Evolutionary conservation across 1,140 invertebrate genomes (phyloP).

Genomic region (Drosophila bipectinata): DNA sequence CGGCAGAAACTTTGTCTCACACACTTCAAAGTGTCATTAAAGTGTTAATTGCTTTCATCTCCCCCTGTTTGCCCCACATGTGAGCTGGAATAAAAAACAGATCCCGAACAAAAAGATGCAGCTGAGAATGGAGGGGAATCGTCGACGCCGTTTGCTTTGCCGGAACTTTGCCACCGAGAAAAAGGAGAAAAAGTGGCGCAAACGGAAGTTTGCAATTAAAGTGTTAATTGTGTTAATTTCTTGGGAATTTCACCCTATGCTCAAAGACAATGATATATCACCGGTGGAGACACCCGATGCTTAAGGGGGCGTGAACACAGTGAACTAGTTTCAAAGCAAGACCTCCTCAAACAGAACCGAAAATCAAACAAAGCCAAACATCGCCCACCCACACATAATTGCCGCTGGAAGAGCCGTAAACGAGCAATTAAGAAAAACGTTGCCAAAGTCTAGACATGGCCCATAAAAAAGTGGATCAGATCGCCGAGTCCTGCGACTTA

Average conservation of each 20-base stretch:
- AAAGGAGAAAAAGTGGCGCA: slow-evolving; percentile 58
- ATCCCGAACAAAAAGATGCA: slow-evolving; percentile 48
- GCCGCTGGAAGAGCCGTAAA: slow-evolving; percentile 48
- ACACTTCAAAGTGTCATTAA: slow-evolving; percentile 78
- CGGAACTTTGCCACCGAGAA: slow-evolving; percentile 62
- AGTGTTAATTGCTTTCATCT: slow-evolving; percentile 79
- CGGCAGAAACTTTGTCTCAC: slow-evolving; percentile 58
- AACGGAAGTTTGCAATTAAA: slow-evolving; percentile 79
- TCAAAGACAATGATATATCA: slow-evolving; percentile 20
- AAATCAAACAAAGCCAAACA: slow-evolving; percentile 38
- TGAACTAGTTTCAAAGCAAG: slow-evolving; percentile 23
- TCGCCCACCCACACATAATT: slow-evolving; percentile 31
- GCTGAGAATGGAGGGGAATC: slow-evolving; percentile 6
- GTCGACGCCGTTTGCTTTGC: slow-evolving; percentile 40
- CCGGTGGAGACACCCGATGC: neutral
- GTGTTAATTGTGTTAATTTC: slow-evolving; percentile 81
- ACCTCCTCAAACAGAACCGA: slow-evolving; percentile 10
- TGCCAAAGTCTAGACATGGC: slow-evolving; percentile 59
- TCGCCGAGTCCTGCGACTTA: slow-evolving; percentile 34
- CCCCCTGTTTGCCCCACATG: slow-evolving; percentile 5
- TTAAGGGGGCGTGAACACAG: slow-evolving; percentile 6
- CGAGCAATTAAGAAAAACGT: slow-evolving; percentile 63
- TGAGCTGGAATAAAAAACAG: slow-evolving; percentile 35
- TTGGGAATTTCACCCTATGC: slow-evolving; percentile 62
- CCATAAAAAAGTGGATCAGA: slow-evolving; percentile 49